phyloP scores from a whole-genome alignment of 2,888 invertebrate genomes.

The Sycophila texana region DNA sequence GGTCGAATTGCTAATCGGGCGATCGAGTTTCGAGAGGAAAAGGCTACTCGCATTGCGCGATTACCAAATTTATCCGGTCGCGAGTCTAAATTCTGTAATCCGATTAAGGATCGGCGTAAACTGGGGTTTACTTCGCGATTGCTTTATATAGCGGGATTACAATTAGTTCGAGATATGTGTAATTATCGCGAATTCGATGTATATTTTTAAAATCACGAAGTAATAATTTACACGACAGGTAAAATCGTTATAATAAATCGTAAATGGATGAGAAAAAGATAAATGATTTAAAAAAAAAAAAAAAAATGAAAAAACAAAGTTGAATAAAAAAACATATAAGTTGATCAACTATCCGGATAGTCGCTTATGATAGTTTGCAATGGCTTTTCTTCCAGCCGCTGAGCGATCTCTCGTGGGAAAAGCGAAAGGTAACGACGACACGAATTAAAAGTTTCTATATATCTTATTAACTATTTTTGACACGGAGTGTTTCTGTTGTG shows the following conservation, averaged over 20 bases:
- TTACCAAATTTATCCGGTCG: slow-evolving; percentile 44
- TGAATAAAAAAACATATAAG: neutral
- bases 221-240: too few relatives aligned
- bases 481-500: slow-evolving; percentile 44
- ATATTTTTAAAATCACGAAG: neutral
- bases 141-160: neutral
- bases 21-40: neutral
- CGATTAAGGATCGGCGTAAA: slow-evolving; percentile 34
- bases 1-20: neutral
- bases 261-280: too few relatives aligned
- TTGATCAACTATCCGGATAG: slow-evolving; percentile 11
- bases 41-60: slow-evolving; percentile 26
- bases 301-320: neutral
- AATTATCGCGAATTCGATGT: slow-evolving; percentile 8
- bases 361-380: slow-evolving; percentile 70
- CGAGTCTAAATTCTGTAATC: slow-evolving; percentile 40
- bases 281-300: neutral
- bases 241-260: neutral
- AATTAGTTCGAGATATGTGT: neutral
- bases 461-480: slow-evolving; percentile 36
- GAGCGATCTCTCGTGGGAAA: slow-evolving; percentile 71
- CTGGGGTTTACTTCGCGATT: slow-evolving; percentile 6
- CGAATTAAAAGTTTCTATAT: slow-evolving; percentile 49
- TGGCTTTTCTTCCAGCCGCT: slow-evolving; percentile 74
- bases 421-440: slow-evolving; percentile 72